Conservation (phyloP, 2,888 invertebrate species). For the Syrista parreyssii region DNA sequence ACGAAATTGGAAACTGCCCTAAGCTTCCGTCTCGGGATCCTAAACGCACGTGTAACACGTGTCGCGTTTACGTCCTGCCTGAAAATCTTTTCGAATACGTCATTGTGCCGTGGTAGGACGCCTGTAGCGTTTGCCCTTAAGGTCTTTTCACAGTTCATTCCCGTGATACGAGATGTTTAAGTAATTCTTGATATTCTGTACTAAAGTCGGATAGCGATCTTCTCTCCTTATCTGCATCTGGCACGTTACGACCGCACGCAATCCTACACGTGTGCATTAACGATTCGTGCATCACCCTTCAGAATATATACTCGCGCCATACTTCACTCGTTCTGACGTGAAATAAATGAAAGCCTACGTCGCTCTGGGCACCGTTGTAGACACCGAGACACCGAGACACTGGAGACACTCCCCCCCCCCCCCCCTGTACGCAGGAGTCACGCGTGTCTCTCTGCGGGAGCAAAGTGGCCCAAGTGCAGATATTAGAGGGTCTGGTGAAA, state of each 20-base stretch:
- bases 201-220: neutral
- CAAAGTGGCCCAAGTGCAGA: slow-evolving; percentile 9
- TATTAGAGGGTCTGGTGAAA: neutral
- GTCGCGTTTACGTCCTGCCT: neutral
- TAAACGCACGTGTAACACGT: neutral
- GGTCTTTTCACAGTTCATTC: neutral
- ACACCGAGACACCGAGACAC: neutral
- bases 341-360: neutral
- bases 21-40: neutral
- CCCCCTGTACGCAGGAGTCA: neutral
- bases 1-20: neutral
- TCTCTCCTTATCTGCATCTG: neutral
- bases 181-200: neutral
- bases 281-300: neutral
- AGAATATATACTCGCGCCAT: neutral
- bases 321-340: neutral
- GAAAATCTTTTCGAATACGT: neutral
- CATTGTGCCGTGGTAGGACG: neutral
- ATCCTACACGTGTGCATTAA: neutral
- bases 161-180: neutral
- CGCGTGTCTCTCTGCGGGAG: slow-evolving; percentile 22
- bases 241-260: neutral
- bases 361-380: neutral
- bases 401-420: neutral
- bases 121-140: neutral